These are phyloP conservation scores for Athalia circularis DNA, from an alignment of 2,888 invertebrate species.

Conservation along the genomic window DNA sequence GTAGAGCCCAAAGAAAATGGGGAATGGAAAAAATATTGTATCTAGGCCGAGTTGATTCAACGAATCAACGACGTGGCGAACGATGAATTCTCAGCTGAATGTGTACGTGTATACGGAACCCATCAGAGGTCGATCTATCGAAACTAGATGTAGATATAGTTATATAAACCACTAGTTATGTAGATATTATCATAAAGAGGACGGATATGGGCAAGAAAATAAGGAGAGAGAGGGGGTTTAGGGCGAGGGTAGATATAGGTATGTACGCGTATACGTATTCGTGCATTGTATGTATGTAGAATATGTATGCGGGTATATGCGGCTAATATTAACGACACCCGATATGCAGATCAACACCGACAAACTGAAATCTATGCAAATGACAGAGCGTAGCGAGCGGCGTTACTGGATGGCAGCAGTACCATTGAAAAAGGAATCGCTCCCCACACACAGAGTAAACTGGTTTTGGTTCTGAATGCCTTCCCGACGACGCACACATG, in stretches of 20 bases:
- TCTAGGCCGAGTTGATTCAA: no score
- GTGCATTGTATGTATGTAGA: not conserved
- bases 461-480: conserved; percentile 48
- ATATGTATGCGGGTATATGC: conserved; percentile 55
- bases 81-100: no score
- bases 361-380: conserved; percentile 71
- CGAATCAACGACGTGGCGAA: no score
- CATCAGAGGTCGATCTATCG: no score
- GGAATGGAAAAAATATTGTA: no score
- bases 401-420: conserved; percentile 16
- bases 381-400: conserved; percentile 52
- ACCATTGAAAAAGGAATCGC: conserved; percentile 57
- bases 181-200: no score
- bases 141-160: no score
- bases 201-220: not conserved
- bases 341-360: conserved; percentile 69
- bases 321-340: conserved; percentile 73
- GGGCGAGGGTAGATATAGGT: not conserved
- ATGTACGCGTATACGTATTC: not conserved
- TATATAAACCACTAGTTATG: no score
- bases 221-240: not conserved
- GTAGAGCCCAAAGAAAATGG: no score
- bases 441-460: conserved; percentile 38
- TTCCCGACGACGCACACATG: conserved; percentile 55
- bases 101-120: no score